Evolutionary conservation across 2,888 invertebrate species (phyloP), one percentile per base, ranked within the genome.

Genomic region (Caradrina kadenii): DNA sequence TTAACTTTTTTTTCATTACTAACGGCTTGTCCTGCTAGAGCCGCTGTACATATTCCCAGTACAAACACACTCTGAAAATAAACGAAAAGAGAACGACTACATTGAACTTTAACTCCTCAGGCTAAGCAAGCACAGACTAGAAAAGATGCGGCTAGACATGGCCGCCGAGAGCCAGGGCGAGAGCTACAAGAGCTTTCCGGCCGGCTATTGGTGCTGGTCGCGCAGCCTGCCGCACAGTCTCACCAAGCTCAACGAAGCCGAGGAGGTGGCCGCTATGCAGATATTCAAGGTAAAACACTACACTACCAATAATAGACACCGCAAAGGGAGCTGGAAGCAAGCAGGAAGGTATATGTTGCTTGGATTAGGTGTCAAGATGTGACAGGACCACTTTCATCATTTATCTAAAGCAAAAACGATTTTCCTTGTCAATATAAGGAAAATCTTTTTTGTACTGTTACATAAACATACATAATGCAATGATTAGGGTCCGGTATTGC

Each of bases 121-220:
- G 84, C 92, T 98, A 69, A 98, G 98, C 79, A 98, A 98, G 89
- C 98, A 98, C 88, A 97, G 98, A 11, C 93, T 98, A 75, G 98
- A 98, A 88, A 98, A 98, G 89, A 93, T 96, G 26, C 95, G 96
- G 0, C 81, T 93, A 17, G 96, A 96, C 83, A 90, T 93, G 73
- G 93, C 94, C n/a, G 92, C 96, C 21, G 96, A 96, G 83, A 97
- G 97, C 73, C 97, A 97, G 65, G 98, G 98, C 22, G 98, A 98
- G 93, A 97, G 97, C 53, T 98, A 98, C 93, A 98, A 98, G 93
- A 98, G 98, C 63, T 98, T 98, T 92, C 97, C 98, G 13, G 97
- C 98, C 78, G 97, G 88, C 22, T 99, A 98, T 94, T 99, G 99
- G 99, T 98, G 98, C 53, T 99, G 99, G 94, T 97, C 98, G 87